phyloP scores from a whole-genome alignment of 2,113 vertebrate species.

The Nibea coibor region DNA sequence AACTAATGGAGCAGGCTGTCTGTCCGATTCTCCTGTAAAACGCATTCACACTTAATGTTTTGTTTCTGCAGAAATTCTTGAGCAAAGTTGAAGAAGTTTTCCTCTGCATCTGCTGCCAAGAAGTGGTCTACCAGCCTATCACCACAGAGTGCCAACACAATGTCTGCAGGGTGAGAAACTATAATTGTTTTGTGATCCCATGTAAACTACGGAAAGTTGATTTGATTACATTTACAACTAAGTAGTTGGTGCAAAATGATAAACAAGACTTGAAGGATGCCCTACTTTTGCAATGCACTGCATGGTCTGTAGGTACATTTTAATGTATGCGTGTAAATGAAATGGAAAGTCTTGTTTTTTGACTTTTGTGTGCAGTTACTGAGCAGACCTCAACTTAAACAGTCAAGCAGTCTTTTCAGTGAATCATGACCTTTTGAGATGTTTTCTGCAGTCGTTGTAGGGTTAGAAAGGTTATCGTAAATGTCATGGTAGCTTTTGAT shows the following conservation, averaged over 20 bases:
- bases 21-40: neutral
- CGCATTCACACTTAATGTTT: neutral
- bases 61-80: constrained; percentile 89
- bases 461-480: neutral
- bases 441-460: neutral
- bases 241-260: neutral
- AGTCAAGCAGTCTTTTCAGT: neutral
- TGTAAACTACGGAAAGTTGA: neutral
- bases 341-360: no score
- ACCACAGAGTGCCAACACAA: constrained; percentile 97
- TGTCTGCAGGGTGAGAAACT: constrained; percentile 91
- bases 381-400: no score
- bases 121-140: constrained; percentile 92
- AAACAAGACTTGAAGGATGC: no score
- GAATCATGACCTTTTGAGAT: neutral
- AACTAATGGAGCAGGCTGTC: neutral
- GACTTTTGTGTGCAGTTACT: no score
- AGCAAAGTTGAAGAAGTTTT: constrained; percentile 95
- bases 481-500: neutral
- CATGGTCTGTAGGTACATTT: no score
- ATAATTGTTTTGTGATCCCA: neutral
- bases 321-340: no score
- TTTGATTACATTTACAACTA: neutral
- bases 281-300: no score
- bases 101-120: constrained; percentile 97